Evolutionary conservation across 2,797 vertebrate species (phyloP).

Genomic region (Pteropus rufus): DNA sequence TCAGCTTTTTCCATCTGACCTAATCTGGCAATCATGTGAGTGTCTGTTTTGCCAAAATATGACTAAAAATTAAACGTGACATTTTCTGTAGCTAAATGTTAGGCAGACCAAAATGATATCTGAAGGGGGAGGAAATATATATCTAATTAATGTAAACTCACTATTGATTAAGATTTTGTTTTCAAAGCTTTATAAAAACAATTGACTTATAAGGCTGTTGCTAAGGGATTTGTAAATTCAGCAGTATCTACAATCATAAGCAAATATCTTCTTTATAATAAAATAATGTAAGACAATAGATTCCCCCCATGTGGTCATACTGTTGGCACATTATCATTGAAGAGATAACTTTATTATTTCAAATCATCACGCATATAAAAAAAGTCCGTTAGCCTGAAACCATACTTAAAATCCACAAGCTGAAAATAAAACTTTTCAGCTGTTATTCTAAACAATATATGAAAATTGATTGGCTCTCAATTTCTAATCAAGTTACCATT

Average conservation of each 20-base stretch:
- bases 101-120: neutral
- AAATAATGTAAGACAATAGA: neutral
- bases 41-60: conserved; percentile 48
- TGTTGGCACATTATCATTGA: neutral
- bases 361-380: neutral
- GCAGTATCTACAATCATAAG: neutral
- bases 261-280: neutral
- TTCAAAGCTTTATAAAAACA: conserved; percentile 24
- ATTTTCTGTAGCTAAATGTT: conserved; percentile 28
- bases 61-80: conserved; percentile 56
- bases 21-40: neutral
- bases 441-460: neutral
- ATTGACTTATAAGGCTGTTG: neutral
- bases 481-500: neutral
- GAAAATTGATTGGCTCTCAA: neutral
- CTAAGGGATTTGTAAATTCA: neutral
- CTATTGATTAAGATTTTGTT: neutral
- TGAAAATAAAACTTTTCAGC: neutral
- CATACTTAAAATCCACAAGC: neutral
- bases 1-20: conserved; percentile 65
- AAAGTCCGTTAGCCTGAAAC: neutral
- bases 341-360: neutral
- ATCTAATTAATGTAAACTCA: conserved; percentile 8
- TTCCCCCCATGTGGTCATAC: neutral
- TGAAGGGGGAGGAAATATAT: neutral